These are phyloP conservation scores for Hartigia nigra DNA, from an alignment of 2,888 invertebrate genomes.

Conservation along the genomic window DNA sequence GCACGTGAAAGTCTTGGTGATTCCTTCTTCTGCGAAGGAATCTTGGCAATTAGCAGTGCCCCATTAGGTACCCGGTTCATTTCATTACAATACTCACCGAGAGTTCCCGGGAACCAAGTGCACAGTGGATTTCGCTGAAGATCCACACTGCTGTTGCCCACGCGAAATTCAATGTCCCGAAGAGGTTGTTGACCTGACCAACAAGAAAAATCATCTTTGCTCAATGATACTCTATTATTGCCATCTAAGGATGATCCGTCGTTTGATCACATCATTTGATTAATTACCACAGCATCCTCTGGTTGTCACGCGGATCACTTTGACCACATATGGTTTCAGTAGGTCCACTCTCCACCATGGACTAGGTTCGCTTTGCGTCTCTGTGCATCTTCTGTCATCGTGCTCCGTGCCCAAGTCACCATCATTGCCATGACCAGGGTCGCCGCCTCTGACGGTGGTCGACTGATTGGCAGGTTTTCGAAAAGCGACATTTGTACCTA, in stretches of 20 bases:
- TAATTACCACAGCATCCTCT: slow-evolving; percentile 80
- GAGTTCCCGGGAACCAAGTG: slow-evolving; percentile 93
- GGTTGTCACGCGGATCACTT: slow-evolving; percentile 88
- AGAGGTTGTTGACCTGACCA: slow-evolving; percentile 83
- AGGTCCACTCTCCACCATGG: slow-evolving; percentile 96
- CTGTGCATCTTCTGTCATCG: slow-evolving; percentile 88
- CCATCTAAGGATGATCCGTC: not conserved
- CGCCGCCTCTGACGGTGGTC: slow-evolving; percentile 86
- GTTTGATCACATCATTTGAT: not conserved
- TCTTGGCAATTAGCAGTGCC: slow-evolving; percentile 19
- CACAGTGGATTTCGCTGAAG: slow-evolving; percentile 90
- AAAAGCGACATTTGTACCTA: slow-evolving; percentile 86
- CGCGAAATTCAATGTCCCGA: slow-evolving; percentile 88
- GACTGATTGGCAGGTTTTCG: slow-evolving; percentile 92
- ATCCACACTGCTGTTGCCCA: slow-evolving; percentile 91
- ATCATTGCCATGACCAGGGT: slow-evolving; percentile 87
- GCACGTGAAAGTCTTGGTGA: slow-evolving; percentile 89
- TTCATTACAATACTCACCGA: slow-evolving; percentile 70
- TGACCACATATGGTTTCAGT: slow-evolving; percentile 83
- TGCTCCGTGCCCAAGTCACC: slow-evolving; percentile 87
- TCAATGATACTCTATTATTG: not conserved
- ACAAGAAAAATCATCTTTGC: not conserved
- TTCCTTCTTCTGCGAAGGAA: slow-evolving; percentile 80
- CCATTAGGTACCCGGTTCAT: not conserved
- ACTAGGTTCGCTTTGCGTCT: slow-evolving; percentile 89